Evolutionary conservation across 2,113 vertebrate genomes (phyloP), one percentile per base, ranked within the genome.

Genomic region (Rhinoptilus africanus): DNA sequence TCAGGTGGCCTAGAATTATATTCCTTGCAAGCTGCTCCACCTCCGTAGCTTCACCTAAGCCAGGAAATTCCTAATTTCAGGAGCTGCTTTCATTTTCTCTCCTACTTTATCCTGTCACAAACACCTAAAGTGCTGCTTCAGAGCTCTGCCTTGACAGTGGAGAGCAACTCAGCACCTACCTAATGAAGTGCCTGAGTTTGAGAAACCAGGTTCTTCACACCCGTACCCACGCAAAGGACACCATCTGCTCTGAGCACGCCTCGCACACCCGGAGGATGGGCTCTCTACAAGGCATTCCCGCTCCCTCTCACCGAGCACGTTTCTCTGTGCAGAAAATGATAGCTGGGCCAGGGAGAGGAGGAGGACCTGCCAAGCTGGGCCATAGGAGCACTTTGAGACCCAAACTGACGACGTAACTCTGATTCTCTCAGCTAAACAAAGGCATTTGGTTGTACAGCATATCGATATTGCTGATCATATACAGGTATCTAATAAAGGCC

Each of bases 211-310:
- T 17, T 82, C 66, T 72, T 56, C 78, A 21, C 28, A 59, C 22
- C 23, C 3, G 5, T 54, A 20, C 24, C 50, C 0, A 0, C 0
- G 0, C 2, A 3, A 50, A 27, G 51, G 14, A 18, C 74, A 26
- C 14, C 21, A 47, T 74, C 56, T 72, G 84, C 73, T 59, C 48
- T 8, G 35, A 66, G 74, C 27, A 18, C 1, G 0, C 22, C 28
- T 13, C 1, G 0, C 27, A n/a, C 5, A 2, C 51, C 23, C 64
- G 14, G 23, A 11, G 66, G 43, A 30, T n/a, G 71, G 14, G 48
- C 20, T 81, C 88, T 68, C 24, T 8, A 3, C 57, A 68, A 18
- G 66, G n/a, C 41, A 60, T 35, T 68, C 35, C 79, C 0, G 0
- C 23, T 72, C 35, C 50, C 1, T 41, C 63, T 60, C 60, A 22